Percentiles rank a stretch among this genome's conserved stretches.
Evolutionary conservation across 1,140 invertebrate species (phyloP).

Genomic region (Helicoverpa armigera): DNA sequence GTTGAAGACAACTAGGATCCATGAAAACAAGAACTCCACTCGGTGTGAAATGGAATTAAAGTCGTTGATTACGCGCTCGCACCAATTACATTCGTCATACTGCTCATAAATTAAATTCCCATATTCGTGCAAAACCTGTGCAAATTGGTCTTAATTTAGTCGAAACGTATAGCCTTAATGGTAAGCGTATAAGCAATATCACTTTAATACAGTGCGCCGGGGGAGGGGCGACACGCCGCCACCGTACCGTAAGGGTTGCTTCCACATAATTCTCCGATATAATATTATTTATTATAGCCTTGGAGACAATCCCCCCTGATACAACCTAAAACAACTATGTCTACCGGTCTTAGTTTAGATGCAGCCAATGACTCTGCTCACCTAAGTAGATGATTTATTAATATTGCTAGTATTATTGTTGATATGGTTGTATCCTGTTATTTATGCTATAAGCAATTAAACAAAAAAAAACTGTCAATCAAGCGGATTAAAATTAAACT

Average conservation of each 20-base stretch:
- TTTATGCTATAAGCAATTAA: background rate
- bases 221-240: conserved; percentile 45
- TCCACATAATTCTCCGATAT: conserved; percentile 63
- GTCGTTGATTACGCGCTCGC: conserved; percentile 79
- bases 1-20: background rate
- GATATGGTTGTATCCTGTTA: background rate
- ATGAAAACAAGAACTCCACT: conserved; percentile 36
- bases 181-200: conserved; percentile 82
- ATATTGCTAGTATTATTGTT: background rate
- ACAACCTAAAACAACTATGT: conserved; percentile 47
- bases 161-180: conserved; percentile 82
- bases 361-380: background rate
- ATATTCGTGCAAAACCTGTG: conserved; percentile 79
- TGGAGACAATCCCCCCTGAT: conserved; percentile 62
- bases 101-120: conserved; percentile 82
- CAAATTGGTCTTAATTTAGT: conserved; percentile 85
- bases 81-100: conserved; percentile 80
- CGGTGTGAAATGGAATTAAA: conserved; percentile 77
- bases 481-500: too few relatives aligned
- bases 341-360: conserved; percentile 17
- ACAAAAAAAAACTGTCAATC: background rate
- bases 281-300: conserved; percentile 71
- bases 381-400: background rate
- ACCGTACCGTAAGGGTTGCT: conserved; percentile 55
- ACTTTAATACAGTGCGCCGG: conserved; percentile 63